Percentiles rank a stretch among this genome's conserved stretches.
Evolutionary conservation across 2,888 invertebrate genomes (phyloP).

Genomic region (Drosophila robusta): DNA sequence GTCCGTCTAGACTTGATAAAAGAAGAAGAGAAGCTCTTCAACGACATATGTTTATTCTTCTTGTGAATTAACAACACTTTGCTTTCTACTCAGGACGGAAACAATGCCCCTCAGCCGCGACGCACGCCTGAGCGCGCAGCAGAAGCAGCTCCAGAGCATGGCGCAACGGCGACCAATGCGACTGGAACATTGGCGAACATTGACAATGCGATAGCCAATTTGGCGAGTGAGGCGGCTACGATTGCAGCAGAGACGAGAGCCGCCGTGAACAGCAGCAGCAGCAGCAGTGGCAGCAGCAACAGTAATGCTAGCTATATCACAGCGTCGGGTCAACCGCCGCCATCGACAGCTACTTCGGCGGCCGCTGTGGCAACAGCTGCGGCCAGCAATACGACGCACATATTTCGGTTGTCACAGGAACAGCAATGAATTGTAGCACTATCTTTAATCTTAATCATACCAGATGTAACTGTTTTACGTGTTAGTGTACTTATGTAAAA

Average conservation of each 20-base stretch:
- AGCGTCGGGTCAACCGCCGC: constrained; percentile 60
- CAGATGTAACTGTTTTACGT: constrained; percentile 58
- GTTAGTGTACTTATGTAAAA: constrained; percentile 81
- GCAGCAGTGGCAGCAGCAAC: constrained; percentile 33
- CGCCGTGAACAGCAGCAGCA: constrained; percentile 9
- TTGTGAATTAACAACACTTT: neutral
- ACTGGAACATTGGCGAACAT: constrained; percentile 25
- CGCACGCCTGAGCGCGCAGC: constrained; percentile 55
- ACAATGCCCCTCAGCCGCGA: constrained; percentile 40
- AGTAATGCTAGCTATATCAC: constrained; percentile 59
- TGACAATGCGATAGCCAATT: constrained; percentile 23
- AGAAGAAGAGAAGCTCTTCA: no score
- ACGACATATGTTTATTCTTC: no score
- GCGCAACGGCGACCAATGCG: constrained; percentile 28
- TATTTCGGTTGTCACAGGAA: constrained; percentile 78
- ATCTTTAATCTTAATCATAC: constrained; percentile 39
- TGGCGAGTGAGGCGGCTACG: constrained; percentile 33
- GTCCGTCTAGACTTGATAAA: no score
- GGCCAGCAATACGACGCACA: constrained; percentile 79
- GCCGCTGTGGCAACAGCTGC: constrained; percentile 81
- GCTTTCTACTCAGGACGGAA: constrained; percentile 51
- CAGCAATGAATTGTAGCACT: constrained; percentile 57
- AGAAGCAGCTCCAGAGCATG: constrained; percentile 31
- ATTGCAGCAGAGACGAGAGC: constrained; percentile 34
- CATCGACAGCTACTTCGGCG: constrained; percentile 72